phyloP scores from a whole-genome alignment of 1,140 invertebrate species.

The Leptinotarsa undecemlineata region DNA sequence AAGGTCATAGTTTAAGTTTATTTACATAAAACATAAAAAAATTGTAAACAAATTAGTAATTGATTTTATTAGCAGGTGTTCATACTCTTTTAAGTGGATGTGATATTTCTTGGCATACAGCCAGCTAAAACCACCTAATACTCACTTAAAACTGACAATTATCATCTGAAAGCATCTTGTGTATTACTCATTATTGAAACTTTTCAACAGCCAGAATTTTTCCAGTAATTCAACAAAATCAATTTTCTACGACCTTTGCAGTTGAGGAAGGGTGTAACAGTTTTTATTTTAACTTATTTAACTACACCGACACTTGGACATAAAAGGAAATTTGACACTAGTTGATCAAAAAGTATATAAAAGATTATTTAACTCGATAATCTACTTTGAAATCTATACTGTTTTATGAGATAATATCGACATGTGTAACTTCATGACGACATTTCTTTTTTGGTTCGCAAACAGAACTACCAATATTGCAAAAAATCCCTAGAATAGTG shows the following conservation, averaged over 20 bases:
- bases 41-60: constrained; percentile 25
- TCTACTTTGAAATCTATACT: constrained; percentile 17
- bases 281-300: constrained; percentile 14
- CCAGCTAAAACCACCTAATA: constrained; percentile 49
- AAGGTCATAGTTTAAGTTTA: constrained; percentile 24
- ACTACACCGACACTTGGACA: not conserved
- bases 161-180: constrained; percentile 48
- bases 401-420: constrained; percentile 50
- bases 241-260: constrained; percentile 43
- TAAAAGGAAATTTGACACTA: constrained; percentile 9
- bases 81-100: constrained; percentile 38
- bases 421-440: constrained; percentile 52
- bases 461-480: constrained; percentile 42
- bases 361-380: constrained; percentile 33
- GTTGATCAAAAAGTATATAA: constrained; percentile 22
- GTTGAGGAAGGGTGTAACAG: constrained; percentile 41
- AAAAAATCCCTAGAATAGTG: constrained; percentile 14
- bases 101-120: constrained; percentile 43
- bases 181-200: constrained; percentile 34
- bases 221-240: constrained; percentile 41
- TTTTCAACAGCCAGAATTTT: not conserved
- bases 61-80: constrained; percentile 45
- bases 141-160: constrained; percentile 43
- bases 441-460: constrained; percentile 50
- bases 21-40: constrained; percentile 17